A percentile compares a stretch with the other conserved stretches of the same genome.
Evolutionary conservation across 2,888 invertebrate species (phyloP).

Genomic region (Cylindroiulus punctatus): DNA sequence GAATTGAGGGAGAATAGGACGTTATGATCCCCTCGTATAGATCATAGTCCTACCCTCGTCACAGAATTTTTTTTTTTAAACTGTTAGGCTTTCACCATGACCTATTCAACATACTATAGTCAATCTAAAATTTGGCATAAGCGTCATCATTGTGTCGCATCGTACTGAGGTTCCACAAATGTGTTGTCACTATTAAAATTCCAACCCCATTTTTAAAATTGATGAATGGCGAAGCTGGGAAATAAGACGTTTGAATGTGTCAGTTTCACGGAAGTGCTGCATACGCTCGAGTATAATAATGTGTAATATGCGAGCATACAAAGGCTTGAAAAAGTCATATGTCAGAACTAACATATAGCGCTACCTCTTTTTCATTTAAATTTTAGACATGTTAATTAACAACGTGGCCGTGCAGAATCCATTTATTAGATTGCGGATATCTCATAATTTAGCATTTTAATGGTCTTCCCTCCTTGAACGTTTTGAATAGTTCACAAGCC

Average conservation of each 20-base stretch:
- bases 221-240: neutral
- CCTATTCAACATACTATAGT: too few relatives aligned
- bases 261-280: constrained; percentile 12
- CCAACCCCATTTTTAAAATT: neutral
- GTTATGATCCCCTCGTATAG: too few relatives aligned
- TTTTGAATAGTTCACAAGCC: neutral
- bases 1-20: too few relatives aligned
- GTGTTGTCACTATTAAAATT: neutral
- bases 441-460: neutral
- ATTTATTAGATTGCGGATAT: constrained; percentile 29
- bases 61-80: too few relatives aligned
- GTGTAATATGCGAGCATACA: neutral
- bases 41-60: too few relatives aligned
- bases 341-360: neutral
- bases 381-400: constrained; percentile 34
- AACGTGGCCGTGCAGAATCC: neutral
- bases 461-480: neutral
- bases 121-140: too few relatives aligned
- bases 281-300: neutral
- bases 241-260: constrained; percentile 3
- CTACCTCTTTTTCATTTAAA: neutral
- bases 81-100: too few relatives aligned
- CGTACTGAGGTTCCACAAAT: neutral
- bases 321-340: neutral
- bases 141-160: too few relatives aligned